Conservation (phyloP, 1,140 invertebrate species). For the Philotrypesis tridentata region DNA sequence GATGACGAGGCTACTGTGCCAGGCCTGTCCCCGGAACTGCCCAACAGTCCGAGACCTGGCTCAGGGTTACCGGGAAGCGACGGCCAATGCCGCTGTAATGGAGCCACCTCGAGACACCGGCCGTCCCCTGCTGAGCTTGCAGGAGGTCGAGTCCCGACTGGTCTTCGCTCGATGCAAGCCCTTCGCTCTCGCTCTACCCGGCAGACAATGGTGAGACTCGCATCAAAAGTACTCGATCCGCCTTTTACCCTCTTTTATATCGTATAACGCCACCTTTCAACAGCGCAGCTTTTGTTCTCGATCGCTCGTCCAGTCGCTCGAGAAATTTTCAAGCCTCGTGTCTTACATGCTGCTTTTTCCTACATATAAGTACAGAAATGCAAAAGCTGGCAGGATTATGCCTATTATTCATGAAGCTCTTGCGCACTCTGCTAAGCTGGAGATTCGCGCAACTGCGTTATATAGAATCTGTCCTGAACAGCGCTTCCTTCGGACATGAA, state of each 20-base stretch:
- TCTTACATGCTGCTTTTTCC: no score
- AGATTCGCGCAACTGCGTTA: no score
- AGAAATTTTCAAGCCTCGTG: no score
- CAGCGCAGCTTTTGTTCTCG: neutral
- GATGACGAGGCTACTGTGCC: constrained; percentile 70
- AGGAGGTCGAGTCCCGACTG: constrained; percentile 87
- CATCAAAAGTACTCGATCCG: neutral
- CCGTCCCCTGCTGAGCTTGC: constrained; percentile 83
- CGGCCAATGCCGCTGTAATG: constrained; percentile 86
- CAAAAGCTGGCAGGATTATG: no score
- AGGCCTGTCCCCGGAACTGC: constrained; percentile 69
- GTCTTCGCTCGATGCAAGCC: constrained; percentile 92
- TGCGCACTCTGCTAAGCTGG: no score
- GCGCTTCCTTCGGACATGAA: no score
- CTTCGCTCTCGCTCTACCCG: constrained; percentile 85
- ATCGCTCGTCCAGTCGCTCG: neutral
- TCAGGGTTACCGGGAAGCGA: constrained; percentile 83
- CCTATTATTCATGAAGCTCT: no score
- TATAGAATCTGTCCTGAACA: no score
- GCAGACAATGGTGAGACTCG: constrained; percentile 82
- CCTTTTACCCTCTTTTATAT: neutral
- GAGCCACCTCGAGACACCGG: constrained; percentile 85
- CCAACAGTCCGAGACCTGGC: constrained; percentile 67
- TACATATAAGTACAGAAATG: no score
- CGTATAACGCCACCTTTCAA: neutral